These are phyloP conservation scores for Zaprionus africanus DNA, from an alignment of 1,140 invertebrate species.

Conservation along the genomic window DNA sequence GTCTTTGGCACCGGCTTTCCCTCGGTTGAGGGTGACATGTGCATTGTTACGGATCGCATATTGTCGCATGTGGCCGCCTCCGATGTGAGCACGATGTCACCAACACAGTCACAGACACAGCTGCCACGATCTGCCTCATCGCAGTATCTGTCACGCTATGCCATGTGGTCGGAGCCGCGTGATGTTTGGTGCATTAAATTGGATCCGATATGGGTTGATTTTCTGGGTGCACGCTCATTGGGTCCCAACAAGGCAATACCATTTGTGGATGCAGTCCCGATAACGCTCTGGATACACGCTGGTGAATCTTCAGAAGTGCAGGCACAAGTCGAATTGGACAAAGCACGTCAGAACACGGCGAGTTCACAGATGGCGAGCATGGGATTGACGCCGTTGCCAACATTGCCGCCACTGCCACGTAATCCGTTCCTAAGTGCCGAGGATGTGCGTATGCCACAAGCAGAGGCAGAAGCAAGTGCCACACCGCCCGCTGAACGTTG, in stretches of 20 bases:
- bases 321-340: constrained; percentile 53
- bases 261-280: constrained; percentile 95
- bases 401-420: constrained; percentile 65
- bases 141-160: constrained; percentile 86
- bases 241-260: constrained; percentile 91
- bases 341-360: constrained; percentile 28
- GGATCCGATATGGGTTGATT: constrained; percentile 97
- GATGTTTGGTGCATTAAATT: constrained; percentile 94
- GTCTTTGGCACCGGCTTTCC: constrained; percentile 91
- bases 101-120: constrained; percentile 56
- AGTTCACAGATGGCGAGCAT: constrained; percentile 63
- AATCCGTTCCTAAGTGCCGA: constrained; percentile 81
- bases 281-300: constrained; percentile 91
- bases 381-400: constrained; percentile 59
- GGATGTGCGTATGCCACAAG: constrained; percentile 54
- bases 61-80: constrained; percentile 87
- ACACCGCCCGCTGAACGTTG: constrained; percentile 59
- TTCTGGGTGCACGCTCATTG: constrained; percentile 91
- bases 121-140: constrained; percentile 67
- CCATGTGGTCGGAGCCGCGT: constrained; percentile 92
- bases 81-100: constrained; percentile 69
- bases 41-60: constrained; percentile 90
- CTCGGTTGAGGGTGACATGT: constrained; percentile 87
- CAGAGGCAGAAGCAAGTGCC: constrained; percentile 1
- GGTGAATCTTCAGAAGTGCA: constrained; percentile 55